Percentiles rank a stretch among this genome's conserved stretches.
These are phyloP conservation scores for Reticulitermes speratus DNA, from an alignment of 1,140 invertebrate species.

Conservation along the genomic window DNA sequence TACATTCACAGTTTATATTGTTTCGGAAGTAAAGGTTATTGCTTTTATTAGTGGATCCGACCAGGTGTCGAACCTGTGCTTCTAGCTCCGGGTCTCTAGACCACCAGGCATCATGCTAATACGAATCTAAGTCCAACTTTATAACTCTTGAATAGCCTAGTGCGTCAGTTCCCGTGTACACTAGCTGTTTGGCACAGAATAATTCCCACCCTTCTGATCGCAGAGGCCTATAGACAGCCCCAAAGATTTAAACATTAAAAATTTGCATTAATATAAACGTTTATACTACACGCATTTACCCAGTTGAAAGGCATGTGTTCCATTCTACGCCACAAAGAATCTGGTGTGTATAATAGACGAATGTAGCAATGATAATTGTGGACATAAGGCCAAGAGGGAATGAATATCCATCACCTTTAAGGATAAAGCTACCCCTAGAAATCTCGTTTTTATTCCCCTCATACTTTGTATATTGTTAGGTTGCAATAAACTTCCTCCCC, in stretches of 20 bases:
- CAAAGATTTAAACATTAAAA: neutral
- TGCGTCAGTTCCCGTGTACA: too few relatives aligned
- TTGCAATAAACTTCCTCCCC: conserved; percentile 3
- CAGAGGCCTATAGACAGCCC: neutral
- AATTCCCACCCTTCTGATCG: too few relatives aligned
- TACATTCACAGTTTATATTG: too few relatives aligned
- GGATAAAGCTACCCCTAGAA: conserved; percentile 8
- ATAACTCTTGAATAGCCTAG: too few relatives aligned
- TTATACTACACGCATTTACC: neutral
- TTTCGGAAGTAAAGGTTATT: too few relatives aligned
- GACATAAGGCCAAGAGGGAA: conserved; percentile 17
- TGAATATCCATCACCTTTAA: conserved; percentile 16
- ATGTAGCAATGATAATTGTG: conserved; percentile 3
- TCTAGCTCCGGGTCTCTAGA: too few relatives aligned
- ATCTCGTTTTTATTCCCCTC: neutral
- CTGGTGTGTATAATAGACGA: neutral
- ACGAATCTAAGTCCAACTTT: too few relatives aligned
- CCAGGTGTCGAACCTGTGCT: too few relatives aligned
- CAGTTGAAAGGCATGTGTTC: conserved; percentile 1
- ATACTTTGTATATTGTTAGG: neutral
- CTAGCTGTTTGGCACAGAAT: too few relatives aligned
- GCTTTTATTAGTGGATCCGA: too few relatives aligned
- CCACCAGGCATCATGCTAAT: too few relatives aligned
- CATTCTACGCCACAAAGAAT: conserved; percentile 6
- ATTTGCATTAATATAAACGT: conserved; percentile 9